Percentiles rank a stretch among this genome's conserved stretches.
Evolutionary conservation across 2,888 invertebrate genomes (phyloP).

Genomic region (Troglohyphantes excavatus): DNA sequence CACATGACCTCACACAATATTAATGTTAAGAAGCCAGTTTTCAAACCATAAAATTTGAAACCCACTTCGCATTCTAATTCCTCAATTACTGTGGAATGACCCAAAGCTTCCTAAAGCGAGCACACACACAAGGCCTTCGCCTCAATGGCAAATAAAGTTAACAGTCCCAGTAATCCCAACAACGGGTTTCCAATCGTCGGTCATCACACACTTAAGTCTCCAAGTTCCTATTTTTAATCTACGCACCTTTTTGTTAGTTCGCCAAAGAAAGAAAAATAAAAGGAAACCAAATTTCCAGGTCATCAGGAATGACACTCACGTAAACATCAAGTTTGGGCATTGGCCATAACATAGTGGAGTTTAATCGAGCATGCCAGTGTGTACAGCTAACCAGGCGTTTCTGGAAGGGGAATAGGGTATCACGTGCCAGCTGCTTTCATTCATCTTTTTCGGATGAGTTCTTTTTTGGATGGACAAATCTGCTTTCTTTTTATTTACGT

Average conservation of each 20-base stretch:
- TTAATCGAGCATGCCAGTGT: conserved; percentile 25
- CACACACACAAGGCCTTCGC: not conserved
- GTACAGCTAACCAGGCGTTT: conserved; percentile 6
- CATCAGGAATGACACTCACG: conserved; percentile 39
- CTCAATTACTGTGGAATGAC: conserved; percentile 5
- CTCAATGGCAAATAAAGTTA: not conserved
- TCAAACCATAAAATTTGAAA: not conserved
- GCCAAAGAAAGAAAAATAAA: not conserved
- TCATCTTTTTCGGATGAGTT: not conserved
- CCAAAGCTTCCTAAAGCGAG: not conserved
- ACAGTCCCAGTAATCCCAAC: not conserved
- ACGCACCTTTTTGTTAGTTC: not conserved
- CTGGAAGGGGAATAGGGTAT: conserved; percentile 9
- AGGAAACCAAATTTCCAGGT: not conserved
- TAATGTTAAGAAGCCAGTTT: not conserved
- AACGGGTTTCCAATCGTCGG: conserved; percentile 12
- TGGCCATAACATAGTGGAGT: not conserved
- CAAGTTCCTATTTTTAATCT: not conserved
- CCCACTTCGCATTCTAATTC: not conserved
- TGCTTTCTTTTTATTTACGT: too few species aligned
- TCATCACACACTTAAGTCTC: conserved; percentile 14
- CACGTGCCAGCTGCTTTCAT: conserved; percentile 2
- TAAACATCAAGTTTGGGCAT: conserved; percentile 16
- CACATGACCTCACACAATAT: not conserved
- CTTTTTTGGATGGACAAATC: too few species aligned